Evolutionary conservation across 2,888 invertebrate species (phyloP), one percentile per base, ranked within the genome.

Genomic region (Caenorhabditis wallacei): DNA sequence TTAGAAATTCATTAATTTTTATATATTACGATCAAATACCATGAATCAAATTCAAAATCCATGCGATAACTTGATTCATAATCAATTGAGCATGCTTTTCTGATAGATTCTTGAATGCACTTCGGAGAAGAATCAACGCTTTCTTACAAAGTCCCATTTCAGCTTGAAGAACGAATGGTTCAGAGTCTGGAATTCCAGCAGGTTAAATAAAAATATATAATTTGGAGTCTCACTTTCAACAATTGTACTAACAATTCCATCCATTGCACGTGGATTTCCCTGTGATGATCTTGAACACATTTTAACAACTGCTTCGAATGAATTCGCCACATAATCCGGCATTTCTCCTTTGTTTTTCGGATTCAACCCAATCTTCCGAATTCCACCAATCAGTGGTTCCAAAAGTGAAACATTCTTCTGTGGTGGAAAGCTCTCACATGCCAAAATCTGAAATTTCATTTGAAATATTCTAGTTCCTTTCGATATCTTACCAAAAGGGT

Each of bases 141-240:
- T 85, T 85, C 10, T 69, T 82, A 18, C 81, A 74, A 11, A 90
- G 82, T 8, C 90, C 90, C 90, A 90, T 90, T 80, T 91, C 90
- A 16, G 90, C 88, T 79, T 90, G 90, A 2, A 91, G 82, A n/a
- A 90, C 85, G 53, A 90, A 90, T 37, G 90, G 90, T 43, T 90
- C 91, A 43, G 85, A 82, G 64, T 90, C 89, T 90, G 97, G 56
- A 82, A 66, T 13, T 18, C 2, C 40, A 11, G 11, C 1, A 5
- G 1, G 16, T 37, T 2, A 10, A 2, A 26, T 26, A 1, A 46
- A 8, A 16, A 0, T 5, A 46, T 30, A 24, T 0, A 16, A 5
- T 53, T 54, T 51, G 10, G 11, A 46, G 11, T 30, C 57, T 64
- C 43, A 54, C 69, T 46, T 22, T 51, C 63, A 46, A 64, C 54